phyloP scores from a whole-genome alignment of 2,888 invertebrate genomes.

The Cetonia aurata region DNA sequence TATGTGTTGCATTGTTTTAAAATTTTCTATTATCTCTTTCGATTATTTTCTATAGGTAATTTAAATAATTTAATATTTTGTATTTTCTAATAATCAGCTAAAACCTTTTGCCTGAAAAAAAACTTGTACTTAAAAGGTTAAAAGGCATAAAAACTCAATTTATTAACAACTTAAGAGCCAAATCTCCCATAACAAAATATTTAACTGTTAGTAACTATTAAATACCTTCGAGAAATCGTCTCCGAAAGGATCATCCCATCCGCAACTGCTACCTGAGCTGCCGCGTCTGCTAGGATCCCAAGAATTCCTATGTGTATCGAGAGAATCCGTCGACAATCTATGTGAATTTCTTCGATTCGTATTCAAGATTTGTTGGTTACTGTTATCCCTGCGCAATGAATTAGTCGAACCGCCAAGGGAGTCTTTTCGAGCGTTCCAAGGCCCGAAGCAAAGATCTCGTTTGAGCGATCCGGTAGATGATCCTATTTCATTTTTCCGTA shows the following conservation, averaged over 20 bases:
- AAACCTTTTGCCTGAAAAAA: too few relatives aligned
- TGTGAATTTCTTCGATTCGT: slow-evolving; percentile 70
- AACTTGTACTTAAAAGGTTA: too few relatives aligned
- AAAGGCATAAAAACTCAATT: too few relatives aligned
- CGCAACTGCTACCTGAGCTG: slow-evolving; percentile 72
- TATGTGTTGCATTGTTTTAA: too few relatives aligned
- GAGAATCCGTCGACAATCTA: slow-evolving; percentile 77
- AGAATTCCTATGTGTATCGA: slow-evolving; percentile 77
- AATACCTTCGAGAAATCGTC: slow-evolving; percentile 70
- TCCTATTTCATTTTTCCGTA: slow-evolving; percentile 69
- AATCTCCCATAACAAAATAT: too few relatives aligned
- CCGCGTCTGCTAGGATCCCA: slow-evolving; percentile 76
- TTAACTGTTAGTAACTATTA: neutral
- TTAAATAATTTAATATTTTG: too few relatives aligned
- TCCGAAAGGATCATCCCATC: slow-evolving; percentile 73
- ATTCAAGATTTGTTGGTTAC: slow-evolving; percentile 63
- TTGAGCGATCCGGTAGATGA: slow-evolving; percentile 60
- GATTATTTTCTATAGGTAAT: too few relatives aligned
- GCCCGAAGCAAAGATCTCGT: slow-evolving; percentile 53
- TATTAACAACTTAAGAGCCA: too few relatives aligned
- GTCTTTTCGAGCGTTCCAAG: slow-evolving; percentile 58
- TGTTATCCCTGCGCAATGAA: slow-evolving; percentile 63
- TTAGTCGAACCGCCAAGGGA: slow-evolving; percentile 60
- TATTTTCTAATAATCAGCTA: too few relatives aligned
- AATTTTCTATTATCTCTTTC: too few relatives aligned